phyloP scores from a whole-genome alignment of 2,888 invertebrate species.

The Spisula solida region DNA sequence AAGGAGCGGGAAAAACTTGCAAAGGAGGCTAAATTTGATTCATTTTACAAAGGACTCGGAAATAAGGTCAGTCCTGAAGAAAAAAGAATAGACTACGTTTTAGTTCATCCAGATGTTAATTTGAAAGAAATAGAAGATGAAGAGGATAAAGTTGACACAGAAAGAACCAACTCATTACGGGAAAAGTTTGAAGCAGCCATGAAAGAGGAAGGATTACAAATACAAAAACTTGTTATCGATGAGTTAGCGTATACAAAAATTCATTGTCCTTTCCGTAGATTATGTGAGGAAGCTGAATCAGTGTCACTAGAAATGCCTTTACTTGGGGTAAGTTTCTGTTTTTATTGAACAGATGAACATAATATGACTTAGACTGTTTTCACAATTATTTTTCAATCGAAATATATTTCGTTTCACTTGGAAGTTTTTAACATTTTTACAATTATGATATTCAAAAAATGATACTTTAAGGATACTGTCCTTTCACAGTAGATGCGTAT shows the following conservation, averaged over 20 bases:
- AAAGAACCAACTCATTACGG: conserved; percentile 61
- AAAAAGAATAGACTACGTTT: conserved; percentile 85
- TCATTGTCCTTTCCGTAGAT: conserved; percentile 84
- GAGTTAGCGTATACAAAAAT: conserved; percentile 79
- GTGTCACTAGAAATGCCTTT: conserved; percentile 86
- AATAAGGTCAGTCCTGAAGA: conserved; percentile 71
- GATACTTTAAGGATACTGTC: too few species aligned
- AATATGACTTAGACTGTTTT: too few species aligned
- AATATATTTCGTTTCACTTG: too few species aligned
- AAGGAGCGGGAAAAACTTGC: conserved; percentile 49
- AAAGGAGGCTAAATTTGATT: conserved; percentile 68
- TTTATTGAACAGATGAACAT: too few species aligned
- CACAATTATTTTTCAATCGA: too few species aligned
- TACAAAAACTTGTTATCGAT: conserved; percentile 76
- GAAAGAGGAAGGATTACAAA: conserved; percentile 79
- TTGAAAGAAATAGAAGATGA: conserved; percentile 53
- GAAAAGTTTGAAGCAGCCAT: conserved; percentile 80
- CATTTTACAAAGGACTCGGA: conserved; percentile 74
- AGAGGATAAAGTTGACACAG: conserved; percentile 59
- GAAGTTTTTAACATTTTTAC: too few species aligned
- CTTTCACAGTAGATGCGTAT: too few species aligned
- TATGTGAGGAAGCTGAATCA: conserved; percentile 86
- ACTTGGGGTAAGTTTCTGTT: conserved; percentile 80
- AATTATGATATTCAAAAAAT: too few species aligned
- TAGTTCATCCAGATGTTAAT: conserved; percentile 76